Base-by-base conservation (phyloP, 2,888 invertebrate genomes). In the Brachyptera risi region DNA sequence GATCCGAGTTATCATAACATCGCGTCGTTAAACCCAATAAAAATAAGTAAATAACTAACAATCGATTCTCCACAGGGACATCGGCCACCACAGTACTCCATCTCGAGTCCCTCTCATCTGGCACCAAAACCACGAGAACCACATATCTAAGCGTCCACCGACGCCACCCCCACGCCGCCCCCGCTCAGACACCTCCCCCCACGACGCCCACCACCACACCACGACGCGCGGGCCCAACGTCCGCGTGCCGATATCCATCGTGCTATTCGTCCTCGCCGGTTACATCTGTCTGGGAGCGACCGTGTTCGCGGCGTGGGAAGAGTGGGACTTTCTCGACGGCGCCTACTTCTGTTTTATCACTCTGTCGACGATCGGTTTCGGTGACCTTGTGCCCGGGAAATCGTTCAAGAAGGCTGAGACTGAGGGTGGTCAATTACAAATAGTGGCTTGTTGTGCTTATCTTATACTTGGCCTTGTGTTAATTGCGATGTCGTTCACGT, bases 271-370 rank as follows among this genome's bases (percentile, higher is more conserved):
- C 56, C 83, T 91, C 47, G 77, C 84, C 56, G 81, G 82, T 44
- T 92, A 92, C 76, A 82, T 92, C 65, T 85, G 86, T 68, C 76
- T 86, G 9, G 92, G 92, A 1, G 90, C 91, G 0, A 83, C 83
- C 26, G 82, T 87, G 63, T 90, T 91, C 76, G 86, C 88, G 17
- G 79, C 86, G n/a, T 87, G 88, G 83, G 88, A 88, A 71, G 85
- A 86, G 69, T 90, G 90, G 88, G 85, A 84, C 63, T 85, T 89
- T 72, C 79, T 90, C 47, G 90, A 92, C 72, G 88, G 89, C 5
- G 86, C 87, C 2, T 92, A 91, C 75, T 90, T 91, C 75, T 90
- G 91, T 73, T 92, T 92, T 74, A 87, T 90, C 66, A 90, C 91
- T 1, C 78, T 92, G 66, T 86, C 90, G 0, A 92, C 92, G 2